phyloP scores from a whole-genome alignment of 2,888 invertebrate genomes.

The Drosophila subsilvestris region DNA sequence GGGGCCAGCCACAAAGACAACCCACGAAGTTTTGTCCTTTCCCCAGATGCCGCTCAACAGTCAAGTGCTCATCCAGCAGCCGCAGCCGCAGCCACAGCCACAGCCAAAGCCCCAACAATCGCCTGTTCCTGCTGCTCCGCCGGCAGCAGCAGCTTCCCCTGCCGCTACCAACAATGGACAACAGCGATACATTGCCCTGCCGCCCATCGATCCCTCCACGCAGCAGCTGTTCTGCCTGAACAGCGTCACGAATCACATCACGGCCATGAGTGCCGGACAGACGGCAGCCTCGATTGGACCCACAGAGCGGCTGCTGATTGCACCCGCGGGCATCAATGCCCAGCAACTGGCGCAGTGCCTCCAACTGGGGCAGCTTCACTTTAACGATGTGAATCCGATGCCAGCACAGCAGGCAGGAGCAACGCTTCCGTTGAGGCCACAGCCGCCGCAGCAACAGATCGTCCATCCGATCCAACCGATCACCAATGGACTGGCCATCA shows the following conservation, averaged over 20 bases:
- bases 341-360: conserved; percentile 84
- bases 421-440: conserved; percentile 62
- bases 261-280: conserved; percentile 83
- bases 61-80: conserved; percentile 51
- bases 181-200: conserved; percentile 82
- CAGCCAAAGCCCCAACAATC: conserved; percentile 43
- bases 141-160: conserved; percentile 20
- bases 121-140: conserved; percentile 18
- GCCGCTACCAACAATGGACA: conserved; percentile 45
- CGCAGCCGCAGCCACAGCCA: conserved; percentile 34
- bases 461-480: conserved; percentile 82
- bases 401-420: conserved; percentile 57
- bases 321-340: conserved; percentile 84
- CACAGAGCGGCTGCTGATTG: conserved; percentile 83
- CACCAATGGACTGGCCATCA: conserved; percentile 62
- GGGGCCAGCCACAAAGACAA: not conserved
- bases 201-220: conserved; percentile 82
- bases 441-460: conserved; percentile 82
- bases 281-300: conserved; percentile 83
- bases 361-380: conserved; percentile 84
- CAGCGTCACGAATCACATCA: conserved; percentile 84
- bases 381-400: conserved; percentile 83
- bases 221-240: conserved; percentile 84
- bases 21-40: conserved; percentile 51
- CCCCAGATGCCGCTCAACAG: conserved; percentile 50